Evolutionary conservation across 2,113 vertebrate species (phyloP), one percentile per base, ranked within the genome.

Genomic region (Cichladusa arquata): DNA sequence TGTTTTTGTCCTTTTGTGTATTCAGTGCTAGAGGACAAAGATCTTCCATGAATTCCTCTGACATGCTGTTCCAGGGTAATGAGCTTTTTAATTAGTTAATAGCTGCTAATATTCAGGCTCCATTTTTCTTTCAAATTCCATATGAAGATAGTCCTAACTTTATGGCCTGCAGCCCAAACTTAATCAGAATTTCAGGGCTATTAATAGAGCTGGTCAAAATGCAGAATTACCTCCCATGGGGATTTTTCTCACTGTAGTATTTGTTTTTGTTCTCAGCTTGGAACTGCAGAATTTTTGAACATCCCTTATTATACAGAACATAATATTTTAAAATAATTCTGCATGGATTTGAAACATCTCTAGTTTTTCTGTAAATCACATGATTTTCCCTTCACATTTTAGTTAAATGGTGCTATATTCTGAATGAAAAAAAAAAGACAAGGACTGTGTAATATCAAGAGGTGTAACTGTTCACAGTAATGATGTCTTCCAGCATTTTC

Each of bases 111-210:
- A 71, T 70, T 90, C 51, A 77, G 50, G 42, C 34, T 91, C 3
- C 18, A 33, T 94, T 93, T 97, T 95, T 65, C 66, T 81, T 88
- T 95, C 54, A 64, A 83, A 58, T 80, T 90, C 60, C 65, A 31
- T 58, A 23, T 82, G 71, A 83, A 77, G 61, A 80, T 82, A 82
- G 66, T 86, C 14, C 50, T 50, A 51, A 50, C 31, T 73, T 77
- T 71, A 71, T 44, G 60, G 81, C 36, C 60, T 86, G 50, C 44
- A 72, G 57, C 40, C 36, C 33, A 79, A 92, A 17, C 31, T 73
- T 88, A 47, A 86, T 77, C 45, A 79, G 47, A 86, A 81, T 47
- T 88, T 86, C 54, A 40, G 29, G 22, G 51, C 34, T 88, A 44
- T 88, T 81, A 86, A 62, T 8, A 83, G 66, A 73, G 42, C 42